Evolutionary conservation across 2,113 vertebrate genomes (phyloP).

Genomic region (Strigops habroptila): DNA sequence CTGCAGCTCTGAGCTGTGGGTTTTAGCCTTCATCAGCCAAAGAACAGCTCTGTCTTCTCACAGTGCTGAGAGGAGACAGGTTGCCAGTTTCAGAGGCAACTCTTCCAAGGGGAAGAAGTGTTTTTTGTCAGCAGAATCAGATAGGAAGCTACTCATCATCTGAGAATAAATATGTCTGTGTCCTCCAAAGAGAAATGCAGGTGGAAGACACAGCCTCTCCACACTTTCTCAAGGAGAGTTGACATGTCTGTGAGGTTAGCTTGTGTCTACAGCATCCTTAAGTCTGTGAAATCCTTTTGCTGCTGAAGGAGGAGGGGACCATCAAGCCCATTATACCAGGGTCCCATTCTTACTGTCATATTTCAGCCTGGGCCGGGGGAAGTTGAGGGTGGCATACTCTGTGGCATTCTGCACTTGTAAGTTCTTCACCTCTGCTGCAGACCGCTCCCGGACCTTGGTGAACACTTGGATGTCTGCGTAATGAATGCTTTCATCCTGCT

Average conservation of each 20-base stretch:
- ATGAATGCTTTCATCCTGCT: conserved; percentile 71
- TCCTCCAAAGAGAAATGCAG: not conserved
- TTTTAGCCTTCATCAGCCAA: not conserved
- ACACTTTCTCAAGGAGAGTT: not conserved
- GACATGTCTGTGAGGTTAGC: not conserved
- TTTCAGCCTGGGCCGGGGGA: conserved; percentile 62
- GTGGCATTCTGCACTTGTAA: conserved; percentile 61
- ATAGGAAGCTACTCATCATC: not conserved
- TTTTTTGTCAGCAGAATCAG: not conserved
- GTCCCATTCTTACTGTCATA: conserved; percentile 72
- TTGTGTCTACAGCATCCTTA: not conserved
- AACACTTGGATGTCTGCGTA: conserved; percentile 84
- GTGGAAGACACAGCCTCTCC: not conserved
- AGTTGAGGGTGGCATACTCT: conserved; percentile 83
- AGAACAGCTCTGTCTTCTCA: not conserved
- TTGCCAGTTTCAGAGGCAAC: not conserved
- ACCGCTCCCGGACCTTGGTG: conserved; percentile 1
- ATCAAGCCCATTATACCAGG: conserved; percentile 61
- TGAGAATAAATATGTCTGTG: not conserved
- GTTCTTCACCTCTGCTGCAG: conserved; percentile 32
- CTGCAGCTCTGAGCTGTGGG: not conserved
- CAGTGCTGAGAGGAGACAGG: not conserved
- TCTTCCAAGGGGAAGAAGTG: not conserved
- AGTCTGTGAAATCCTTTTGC: not conserved
- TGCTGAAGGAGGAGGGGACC: not conserved